Evolutionary conservation across 2,797 vertebrate genomes (phyloP), one percentile per base, ranked within the genome.

Genomic region (Argya squamiceps): DNA sequence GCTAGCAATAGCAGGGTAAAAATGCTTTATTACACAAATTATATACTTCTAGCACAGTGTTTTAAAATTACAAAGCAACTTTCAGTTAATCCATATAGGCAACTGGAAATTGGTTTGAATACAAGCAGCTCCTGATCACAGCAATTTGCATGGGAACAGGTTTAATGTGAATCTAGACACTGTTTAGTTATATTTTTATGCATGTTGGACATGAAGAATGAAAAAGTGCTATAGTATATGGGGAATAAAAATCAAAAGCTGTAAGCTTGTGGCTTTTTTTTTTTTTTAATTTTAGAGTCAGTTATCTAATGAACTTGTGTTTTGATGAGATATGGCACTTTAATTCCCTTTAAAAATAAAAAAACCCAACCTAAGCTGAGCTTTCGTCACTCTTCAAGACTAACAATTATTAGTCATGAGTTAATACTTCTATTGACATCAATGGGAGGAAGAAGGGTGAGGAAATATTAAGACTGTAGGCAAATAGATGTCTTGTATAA

Each of bases 31-130:
- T 89, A 53, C 10, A 1, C 59, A 94, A 92, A 84, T 71, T 53
- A 71, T 46, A 14, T 71, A 76, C 23, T 86, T 88, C 44, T 58
- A 74, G 15, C 14, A 41, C 26, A 53, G 39, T 79, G 41, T 79
- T 96, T 94, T 89, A 90, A 95, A 88, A 92, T 74, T 83, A 47
- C 36, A 39, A 88, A 90, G 60, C 22, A 69, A 79, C 49, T 91
- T 92, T 77, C 32, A 58, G 9, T 88, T 68, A 79, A 37, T 63
- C 59, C 19, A 29, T n/a, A 53, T 27, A 84, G 68, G 63, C n/a
- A 89, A 39, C 71, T 93, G 81, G 65, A 81, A 93, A 94, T 46
- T 47, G 41, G 26, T 94, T 88, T 90, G 68, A 90, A 84, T 84
- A 23, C 16, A 70, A 69, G 68, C 47, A 82, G 83, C 56, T 95